Evolutionary conservation across 1,140 invertebrate species (phyloP).

Genomic region (Musca vetustissima): DNA sequence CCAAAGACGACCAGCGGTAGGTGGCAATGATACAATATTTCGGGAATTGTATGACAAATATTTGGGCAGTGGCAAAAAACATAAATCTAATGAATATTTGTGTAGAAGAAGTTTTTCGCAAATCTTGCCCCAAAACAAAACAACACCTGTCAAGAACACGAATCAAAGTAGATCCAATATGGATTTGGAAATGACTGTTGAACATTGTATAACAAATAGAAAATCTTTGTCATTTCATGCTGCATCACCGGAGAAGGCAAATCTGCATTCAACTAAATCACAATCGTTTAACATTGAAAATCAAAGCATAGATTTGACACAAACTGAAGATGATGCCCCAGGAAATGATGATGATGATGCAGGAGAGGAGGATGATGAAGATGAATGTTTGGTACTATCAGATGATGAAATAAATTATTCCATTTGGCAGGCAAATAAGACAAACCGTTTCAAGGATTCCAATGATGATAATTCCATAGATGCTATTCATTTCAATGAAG

Average conservation of each 20-base stretch:
- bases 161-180: neutral
- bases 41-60: conserved; percentile 17
- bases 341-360: neutral
- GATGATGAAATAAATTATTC: conserved; percentile 55
- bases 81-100: neutral
- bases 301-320: conserved; percentile 38
- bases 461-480: neutral
- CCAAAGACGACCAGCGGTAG: neutral
- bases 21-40: neutral
- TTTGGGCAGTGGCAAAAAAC: neutral
- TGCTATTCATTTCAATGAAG: neutral
- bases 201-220: neutral
- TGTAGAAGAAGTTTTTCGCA: neutral
- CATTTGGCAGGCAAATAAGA: conserved; percentile 48
- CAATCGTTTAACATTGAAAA: neutral
- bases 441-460: conserved; percentile 5
- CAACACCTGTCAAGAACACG: neutral
- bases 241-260: neutral
- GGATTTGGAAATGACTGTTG: neutral
- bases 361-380: conserved; percentile 13
- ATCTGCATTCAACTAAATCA: neutral
- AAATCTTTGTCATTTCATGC: neutral
- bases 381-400: conserved; percentile 39
- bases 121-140: neutral
- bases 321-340: conserved; percentile 19